These are phyloP conservation scores for Tetragonula carbonaria DNA, from an alignment of 2,888 invertebrate species.

Conservation along the genomic window DNA sequence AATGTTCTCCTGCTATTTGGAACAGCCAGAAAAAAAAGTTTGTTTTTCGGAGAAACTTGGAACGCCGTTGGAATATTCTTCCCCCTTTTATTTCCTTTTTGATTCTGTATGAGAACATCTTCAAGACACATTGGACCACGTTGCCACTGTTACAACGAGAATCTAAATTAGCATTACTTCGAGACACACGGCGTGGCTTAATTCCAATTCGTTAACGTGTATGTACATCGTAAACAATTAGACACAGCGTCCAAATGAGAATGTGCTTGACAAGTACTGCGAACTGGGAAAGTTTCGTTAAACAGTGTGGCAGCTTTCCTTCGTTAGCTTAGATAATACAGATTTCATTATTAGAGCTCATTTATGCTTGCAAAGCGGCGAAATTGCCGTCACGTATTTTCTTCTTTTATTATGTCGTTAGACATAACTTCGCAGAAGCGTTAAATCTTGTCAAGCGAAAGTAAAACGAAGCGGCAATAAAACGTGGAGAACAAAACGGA, in stretches of 20 bases:
- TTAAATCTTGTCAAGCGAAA: too few relatives aligned
- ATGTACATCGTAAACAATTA: conserved; percentile 4
- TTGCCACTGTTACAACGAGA: neutral
- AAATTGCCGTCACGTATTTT: neutral
- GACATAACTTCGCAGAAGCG: neutral
- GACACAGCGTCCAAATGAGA: neutral
- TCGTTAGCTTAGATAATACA: neutral
- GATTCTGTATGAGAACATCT: neutral
- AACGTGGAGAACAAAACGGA: too few relatives aligned
- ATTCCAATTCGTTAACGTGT: neutral
- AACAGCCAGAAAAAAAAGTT: neutral
- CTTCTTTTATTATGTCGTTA: neutral
- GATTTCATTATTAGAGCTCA: neutral
- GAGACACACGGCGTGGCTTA: neutral
- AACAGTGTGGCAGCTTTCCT: neutral
- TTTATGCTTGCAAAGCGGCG: neutral
- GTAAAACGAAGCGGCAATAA: too few relatives aligned
- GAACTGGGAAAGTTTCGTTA: neutral
- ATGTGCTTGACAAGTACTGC: neutral
- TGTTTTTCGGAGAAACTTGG: neutral
- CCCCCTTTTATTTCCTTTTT: neutral
- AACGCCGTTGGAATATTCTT: neutral
- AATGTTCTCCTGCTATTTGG: neutral
- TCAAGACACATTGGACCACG: neutral
- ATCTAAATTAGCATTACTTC: neutral